Evolutionary conservation across 2,888 invertebrate species (phyloP), one percentile per base, ranked within the genome.

Genomic region (Pediacus dermestoides): DNA sequence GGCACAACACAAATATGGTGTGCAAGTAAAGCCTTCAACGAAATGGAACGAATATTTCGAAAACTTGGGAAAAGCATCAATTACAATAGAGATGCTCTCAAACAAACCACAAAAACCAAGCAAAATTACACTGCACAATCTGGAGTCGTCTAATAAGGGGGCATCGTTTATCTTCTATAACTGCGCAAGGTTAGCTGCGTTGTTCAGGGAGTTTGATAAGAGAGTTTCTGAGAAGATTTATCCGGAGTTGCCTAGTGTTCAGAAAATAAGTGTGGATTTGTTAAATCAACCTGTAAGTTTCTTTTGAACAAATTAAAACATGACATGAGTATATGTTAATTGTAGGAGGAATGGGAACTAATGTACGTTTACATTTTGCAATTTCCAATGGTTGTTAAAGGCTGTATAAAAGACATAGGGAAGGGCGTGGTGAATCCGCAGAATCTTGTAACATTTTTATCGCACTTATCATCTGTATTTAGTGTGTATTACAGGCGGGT

Each of bases 321-420:
- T 37, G n/a, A 16, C 25, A 27, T 3, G 4, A 13, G 8, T 16
- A 11, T 22, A 30, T 35, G 34, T 48, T 53, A 50, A 56, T 72
- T 75, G 10, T 63, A 87, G 86, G 84, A 86, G 53, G 88, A 88
- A 72, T 88, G 88, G 88, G 74, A 74, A 44, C 60, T 88, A 2
- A 62, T 86, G 25, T 85, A 76, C 58, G 81, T 78, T 45, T 85
- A 76, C 50, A 69, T 88, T 37, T 63, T 85, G 31, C 75, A 76
- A 10, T 80, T 81, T 58, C 82, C 85, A 1, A 63, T 71, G n/a
- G 53, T 82, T 7, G 58, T 88, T 22, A 70, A 70, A 9, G 75
- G 70, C 32, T 74, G 77, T 35, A 53, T 82, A 9, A 68, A 73
- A 33, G 70, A 70, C 42, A 63, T 75, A 12, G 64, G 66, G 7